Evolutionary conservation across 2,113 vertebrate species (phyloP).

Genomic region (Protobothrops mucrosquamatus): DNA sequence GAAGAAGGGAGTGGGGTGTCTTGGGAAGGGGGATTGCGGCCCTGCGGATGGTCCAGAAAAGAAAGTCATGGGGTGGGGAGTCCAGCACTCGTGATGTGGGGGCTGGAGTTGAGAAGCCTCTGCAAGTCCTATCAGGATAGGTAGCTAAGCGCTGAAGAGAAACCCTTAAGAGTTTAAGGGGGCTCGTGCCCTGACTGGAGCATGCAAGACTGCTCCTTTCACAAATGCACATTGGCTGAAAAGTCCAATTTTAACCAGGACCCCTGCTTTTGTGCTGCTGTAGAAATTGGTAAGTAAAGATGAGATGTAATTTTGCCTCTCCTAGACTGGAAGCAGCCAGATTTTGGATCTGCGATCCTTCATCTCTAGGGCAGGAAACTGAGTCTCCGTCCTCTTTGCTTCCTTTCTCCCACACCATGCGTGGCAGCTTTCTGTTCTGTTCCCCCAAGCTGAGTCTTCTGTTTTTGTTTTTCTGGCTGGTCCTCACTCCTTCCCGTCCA

Average conservation of each 20-base stretch:
- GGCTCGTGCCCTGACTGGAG: neutral
- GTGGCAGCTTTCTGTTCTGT: neutral
- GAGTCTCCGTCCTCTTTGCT: neutral
- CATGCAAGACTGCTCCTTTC: neutral
- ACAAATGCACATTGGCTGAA: neutral
- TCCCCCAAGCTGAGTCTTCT: neutral
- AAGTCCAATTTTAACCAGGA: neutral
- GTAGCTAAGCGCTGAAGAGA: neutral
- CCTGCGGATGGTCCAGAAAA: neutral
- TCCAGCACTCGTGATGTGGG: neutral
- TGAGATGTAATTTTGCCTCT: neutral
- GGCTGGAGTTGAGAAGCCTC: neutral
- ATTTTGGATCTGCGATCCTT: neutral
- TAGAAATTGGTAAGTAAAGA: neutral
- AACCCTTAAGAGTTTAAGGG: neutral
- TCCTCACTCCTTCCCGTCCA: too few species aligned
- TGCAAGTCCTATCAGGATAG: too few species aligned
- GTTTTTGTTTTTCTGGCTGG: neutral
- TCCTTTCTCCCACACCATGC: neutral
- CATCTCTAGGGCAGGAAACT: neutral
- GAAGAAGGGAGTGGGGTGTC: neutral
- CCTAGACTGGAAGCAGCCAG: neutral
- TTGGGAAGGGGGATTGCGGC: neutral
- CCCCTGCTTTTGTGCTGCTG: neutral
- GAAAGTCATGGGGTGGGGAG: neutral